Base-by-base conservation (phyloP, 2,113 vertebrate genomes). In the Triplophysa rosa region DNA sequence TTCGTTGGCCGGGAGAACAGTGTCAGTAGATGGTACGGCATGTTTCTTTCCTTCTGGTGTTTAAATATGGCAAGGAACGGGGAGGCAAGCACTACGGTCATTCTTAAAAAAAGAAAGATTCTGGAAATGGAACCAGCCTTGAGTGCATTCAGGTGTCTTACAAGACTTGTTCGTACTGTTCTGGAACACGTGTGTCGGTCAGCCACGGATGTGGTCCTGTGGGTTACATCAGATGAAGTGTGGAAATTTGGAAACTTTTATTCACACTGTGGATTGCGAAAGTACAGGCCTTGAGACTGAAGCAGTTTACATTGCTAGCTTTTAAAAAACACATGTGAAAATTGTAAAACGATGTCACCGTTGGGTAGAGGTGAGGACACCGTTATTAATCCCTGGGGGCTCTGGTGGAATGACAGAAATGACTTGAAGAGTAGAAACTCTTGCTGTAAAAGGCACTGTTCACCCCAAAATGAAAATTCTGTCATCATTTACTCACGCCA, bases 241-340 rank as follows among this genome's bases (percentile, higher is more conserved):
- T 72, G 64, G 62, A 23, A 68, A 78, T 74, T 73, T 78, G 82
- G 79, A 84, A 81, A 81, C 67, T 81, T 73, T 78, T 78, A 62
- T 78, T 84, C 79, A 84, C 68, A 68, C 33, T 81, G 42, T 84
- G 74, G 82, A 80, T 58, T 37, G 33, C 21, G 19, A 8, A 17
- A 78, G 56, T 12, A 17, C 70, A 16, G 61, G 62, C 59, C 29
- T 56, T n/a, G 33, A 19, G 2, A 58, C 29, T 23, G 6, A 62
- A 4, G 59, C 42, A 40, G 21, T 83, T 47, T 54, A 77, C 62
- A 56, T 54, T 24, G 62, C 40, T 65, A 26, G 29, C 37, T 63
- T 72, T 82, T 29, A 63, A 74, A 42, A 11, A 33, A 56, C n/a
- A n/a, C 1, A 6, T 40, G 29, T 68, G 47, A 64, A 65, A 52